Evolutionary conservation across 2,113 vertebrate genomes (phyloP).

Genomic region (Dolichallabes microphthalmus): DNA sequence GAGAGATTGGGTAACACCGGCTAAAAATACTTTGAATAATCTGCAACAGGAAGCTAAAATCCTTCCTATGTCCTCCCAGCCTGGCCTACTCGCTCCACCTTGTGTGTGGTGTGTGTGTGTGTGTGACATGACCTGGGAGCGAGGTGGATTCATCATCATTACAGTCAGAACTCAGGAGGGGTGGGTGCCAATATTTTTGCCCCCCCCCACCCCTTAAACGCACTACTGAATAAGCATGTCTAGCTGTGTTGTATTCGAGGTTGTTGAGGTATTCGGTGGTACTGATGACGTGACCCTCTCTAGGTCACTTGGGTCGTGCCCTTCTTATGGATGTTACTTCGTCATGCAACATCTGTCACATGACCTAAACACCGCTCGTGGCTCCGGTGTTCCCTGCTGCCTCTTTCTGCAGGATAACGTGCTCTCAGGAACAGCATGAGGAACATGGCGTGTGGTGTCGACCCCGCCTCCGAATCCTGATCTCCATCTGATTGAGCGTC

Average conservation of each 20-base stretch:
- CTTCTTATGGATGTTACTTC: too few relatives aligned
- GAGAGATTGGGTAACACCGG: conserved; percentile 52
- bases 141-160: not conserved
- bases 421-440: too few relatives aligned
- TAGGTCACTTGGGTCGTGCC: too few relatives aligned
- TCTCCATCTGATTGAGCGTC: too few relatives aligned
- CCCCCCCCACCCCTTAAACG: not conserved
- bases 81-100: conserved; percentile 30
- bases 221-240: not conserved
- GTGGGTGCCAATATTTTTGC: conserved; percentile 1
- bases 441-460: too few relatives aligned
- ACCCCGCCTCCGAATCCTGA: too few relatives aligned
- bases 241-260: not conserved
- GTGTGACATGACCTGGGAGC: not conserved
- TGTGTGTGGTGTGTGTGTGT: conserved; percentile 10
- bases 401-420: too few relatives aligned
- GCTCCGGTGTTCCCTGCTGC: too few relatives aligned
- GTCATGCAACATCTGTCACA: too few relatives aligned
- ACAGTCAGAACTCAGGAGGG: not conserved
- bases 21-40: conserved; percentile 60
- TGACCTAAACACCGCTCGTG: too few relatives aligned
- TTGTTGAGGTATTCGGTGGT: not conserved
- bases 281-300: not conserved
- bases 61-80: conserved; percentile 23
- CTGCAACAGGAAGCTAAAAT: conserved; percentile 55